These are phyloP conservation scores for Protobothrops flavoviridis DNA, from an alignment of 2,113 vertebrate species.

Conservation along the genomic window DNA sequence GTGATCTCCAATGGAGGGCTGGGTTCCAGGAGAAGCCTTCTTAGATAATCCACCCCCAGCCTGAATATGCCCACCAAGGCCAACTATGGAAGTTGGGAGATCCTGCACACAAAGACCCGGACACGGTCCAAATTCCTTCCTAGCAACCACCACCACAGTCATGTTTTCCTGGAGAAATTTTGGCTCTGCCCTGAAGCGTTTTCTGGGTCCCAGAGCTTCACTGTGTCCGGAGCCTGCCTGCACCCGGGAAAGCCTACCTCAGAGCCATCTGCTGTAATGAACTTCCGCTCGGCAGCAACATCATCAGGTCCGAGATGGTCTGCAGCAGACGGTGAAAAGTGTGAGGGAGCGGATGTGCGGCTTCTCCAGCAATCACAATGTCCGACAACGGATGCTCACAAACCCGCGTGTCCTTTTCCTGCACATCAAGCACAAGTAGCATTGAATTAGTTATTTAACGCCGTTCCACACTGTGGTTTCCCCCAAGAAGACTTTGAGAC, in stretches of 20 bases:
- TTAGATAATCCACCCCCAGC: background rate
- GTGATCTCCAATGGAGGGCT: background rate
- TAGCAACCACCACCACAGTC: background rate
- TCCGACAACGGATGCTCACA: slow-evolving; percentile 97
- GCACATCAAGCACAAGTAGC: slow-evolving; percentile 2
- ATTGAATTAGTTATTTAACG: background rate
- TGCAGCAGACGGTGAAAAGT: slow-evolving; percentile 97
- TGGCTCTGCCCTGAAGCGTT: background rate
- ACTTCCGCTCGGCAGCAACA: slow-evolving; percentile 96
- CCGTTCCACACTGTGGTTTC: background rate
- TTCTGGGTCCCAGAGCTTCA: background rate
- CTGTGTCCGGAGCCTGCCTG: background rate
- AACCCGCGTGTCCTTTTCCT: slow-evolving; percentile 95
- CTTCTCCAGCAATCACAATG: slow-evolving; percentile 97
- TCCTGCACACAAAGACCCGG: background rate
- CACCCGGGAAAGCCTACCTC: slow-evolving; percentile 70
- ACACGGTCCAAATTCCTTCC: too few species aligned
- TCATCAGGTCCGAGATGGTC: slow-evolving; percentile 99
- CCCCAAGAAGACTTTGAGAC: background rate
- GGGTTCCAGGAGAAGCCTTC: background rate
- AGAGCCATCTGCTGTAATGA: slow-evolving; percentile 98
- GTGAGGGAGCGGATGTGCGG: slow-evolving; percentile 94
- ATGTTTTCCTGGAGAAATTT: background rate
- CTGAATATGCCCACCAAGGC: background rate
- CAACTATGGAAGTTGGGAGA: background rate